Percentiles rank a stretch among this genome's conserved stretches.
Evolutionary conservation across 2,888 invertebrate genomes (phyloP).

Genomic region (Drosophila meridionalis): DNA sequence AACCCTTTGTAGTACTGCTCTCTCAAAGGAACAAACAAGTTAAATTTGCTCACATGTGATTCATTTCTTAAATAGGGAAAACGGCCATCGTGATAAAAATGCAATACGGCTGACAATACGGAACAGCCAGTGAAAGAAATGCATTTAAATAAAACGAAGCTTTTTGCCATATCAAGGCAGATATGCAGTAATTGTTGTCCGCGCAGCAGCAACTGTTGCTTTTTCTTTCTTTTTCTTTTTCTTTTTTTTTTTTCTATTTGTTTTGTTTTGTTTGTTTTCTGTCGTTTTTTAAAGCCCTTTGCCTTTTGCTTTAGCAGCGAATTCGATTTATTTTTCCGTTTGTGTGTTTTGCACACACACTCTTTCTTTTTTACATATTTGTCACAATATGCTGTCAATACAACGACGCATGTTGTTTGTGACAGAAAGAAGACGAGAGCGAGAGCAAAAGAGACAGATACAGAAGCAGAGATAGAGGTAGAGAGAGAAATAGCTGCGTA

Average conservation of each 20-base stretch:
- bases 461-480: neutral
- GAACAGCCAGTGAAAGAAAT: neutral
- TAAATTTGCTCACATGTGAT: neutral
- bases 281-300: conserved; percentile 27
- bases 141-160: conserved; percentile 3
- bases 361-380: conserved; percentile 67
- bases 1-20: neutral
- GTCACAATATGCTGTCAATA: conserved; percentile 80
- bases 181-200: conserved; percentile 34
- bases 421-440: conserved; percentile 13
- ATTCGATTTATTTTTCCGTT: conserved; percentile 54
- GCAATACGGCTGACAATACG: conserved; percentile 1
- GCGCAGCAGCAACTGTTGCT: conserved; percentile 19
- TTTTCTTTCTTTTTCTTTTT: neutral
- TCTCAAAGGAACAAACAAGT: neutral
- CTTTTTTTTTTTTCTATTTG: neutral
- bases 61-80: neutral
- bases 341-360: conserved; percentile 37
- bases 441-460: neutral
- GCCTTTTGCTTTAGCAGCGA: conserved; percentile 36
- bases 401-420: conserved; percentile 70
- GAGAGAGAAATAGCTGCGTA: conserved; percentile 35
- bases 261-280: neutral
- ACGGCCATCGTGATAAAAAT: conserved; percentile 1
- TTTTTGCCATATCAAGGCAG: conserved; percentile 20